Percentiles rank a stretch among this genome's conserved stretches.
Conservation (phyloP, 2,113 vertebrate genomes). For the Condylura cristata region DNA sequence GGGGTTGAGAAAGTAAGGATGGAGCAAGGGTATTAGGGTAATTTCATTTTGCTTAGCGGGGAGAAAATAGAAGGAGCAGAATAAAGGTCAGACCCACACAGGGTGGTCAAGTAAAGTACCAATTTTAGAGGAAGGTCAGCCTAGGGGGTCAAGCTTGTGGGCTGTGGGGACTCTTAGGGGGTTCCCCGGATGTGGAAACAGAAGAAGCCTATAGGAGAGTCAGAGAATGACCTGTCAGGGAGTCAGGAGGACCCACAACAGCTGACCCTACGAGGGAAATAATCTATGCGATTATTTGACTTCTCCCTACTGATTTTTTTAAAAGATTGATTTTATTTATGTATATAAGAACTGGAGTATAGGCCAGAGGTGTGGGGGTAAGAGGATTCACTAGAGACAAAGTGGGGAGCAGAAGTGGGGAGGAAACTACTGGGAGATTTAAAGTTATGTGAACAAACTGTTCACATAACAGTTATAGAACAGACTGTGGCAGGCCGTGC, state of each 20-base stretch:
- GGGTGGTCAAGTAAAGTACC: neutral
- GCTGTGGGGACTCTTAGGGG: neutral
- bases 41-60: neutral
- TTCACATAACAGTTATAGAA: no score
- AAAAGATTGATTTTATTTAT: no score
- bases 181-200: neutral
- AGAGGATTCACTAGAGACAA: no score
- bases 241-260: neutral
- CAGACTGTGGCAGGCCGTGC: neutral
- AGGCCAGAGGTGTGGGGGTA: no score
- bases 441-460: slow-evolving; percentile 32
- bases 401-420: no score
- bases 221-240: neutral
- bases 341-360: no score
- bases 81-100: neutral
- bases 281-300: no score
- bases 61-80: neutral
- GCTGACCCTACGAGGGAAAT: no score
- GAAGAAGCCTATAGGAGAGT: neutral
- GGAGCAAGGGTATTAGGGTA: neutral
- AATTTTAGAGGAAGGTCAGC: neutral
- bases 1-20: neutral
- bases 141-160: neutral
- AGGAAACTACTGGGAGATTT: neutral
- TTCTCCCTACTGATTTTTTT: no score